Evolutionary conservation across 2,113 vertebrate species (phyloP), one percentile per base, ranked within the genome.

Genomic region (Nibea coibor): DNA sequence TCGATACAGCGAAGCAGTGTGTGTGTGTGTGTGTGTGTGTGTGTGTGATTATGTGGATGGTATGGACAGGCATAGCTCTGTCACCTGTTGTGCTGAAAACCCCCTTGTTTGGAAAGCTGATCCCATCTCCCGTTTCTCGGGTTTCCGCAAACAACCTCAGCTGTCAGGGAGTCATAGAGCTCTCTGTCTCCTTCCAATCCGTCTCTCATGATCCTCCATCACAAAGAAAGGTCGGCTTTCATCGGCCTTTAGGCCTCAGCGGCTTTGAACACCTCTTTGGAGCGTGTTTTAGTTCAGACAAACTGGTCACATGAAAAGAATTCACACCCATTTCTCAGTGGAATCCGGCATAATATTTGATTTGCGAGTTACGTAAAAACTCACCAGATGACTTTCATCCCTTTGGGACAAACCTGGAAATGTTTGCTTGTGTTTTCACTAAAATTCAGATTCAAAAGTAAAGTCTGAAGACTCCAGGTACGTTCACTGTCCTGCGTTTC

Each of bases 61-160:
- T 66, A 51, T 47, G 39, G 58, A 66, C 56, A 64, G 68, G 20
- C 82, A n/a, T 57, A 8, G 56, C 86, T 10, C 86, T 10, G 26
- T 90, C 89, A 92, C 92, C 91, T 89, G 89, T 84, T 87, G 83
- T 63, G 42, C 85, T 65, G 24, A 76, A 39, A 82, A 75, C 58
- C 75, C 59, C 81, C 76, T 75, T 68, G 85, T 90, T 90, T 75
- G 69, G 88, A 74, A 84, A 88, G 75, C 75, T 47, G 80, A 89
- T 74, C 73, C 65, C 51, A 11, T 83, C 88, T 84, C 51, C 26
- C 6, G 0, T 80, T 84, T 72, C 88, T 92, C 84, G 15, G 64
- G 75, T 90, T 91, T 90, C 90, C 69, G 62, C 87, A 85, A 88
- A 86, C 90, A 81, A 45, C 78, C 66, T 91, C 91, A 92, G 87